Percentiles rank a stretch among this genome's conserved stretches.
Conservation (phyloP, 1,140 invertebrate species). For the Watersipora subatra region DNA sequence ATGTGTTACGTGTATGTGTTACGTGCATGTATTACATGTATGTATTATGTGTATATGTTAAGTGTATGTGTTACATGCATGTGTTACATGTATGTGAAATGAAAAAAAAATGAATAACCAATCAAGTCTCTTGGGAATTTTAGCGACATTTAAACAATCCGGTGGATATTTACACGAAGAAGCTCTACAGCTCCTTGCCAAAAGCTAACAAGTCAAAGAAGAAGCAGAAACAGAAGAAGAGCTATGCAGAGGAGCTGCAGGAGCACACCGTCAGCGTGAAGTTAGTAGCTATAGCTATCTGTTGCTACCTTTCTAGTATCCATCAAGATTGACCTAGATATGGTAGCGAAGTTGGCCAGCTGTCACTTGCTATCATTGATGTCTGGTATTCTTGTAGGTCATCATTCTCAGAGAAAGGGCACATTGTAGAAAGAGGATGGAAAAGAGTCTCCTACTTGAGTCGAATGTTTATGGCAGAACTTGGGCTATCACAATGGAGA, state of each 20-base stretch:
- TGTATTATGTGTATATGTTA: no score
- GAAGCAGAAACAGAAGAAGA: constrained; percentile 21
- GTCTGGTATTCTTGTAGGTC: constrained; percentile 8
- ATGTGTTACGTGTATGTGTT: no score
- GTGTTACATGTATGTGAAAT: no score
- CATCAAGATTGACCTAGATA: no score
- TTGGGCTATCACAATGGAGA: constrained; percentile 32
- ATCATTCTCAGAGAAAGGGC: constrained; percentile 24
- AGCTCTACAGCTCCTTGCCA: constrained; percentile 27
- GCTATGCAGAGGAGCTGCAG: constrained; percentile 28
- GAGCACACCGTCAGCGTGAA: constrained; percentile 26
- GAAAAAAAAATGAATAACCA: no score
- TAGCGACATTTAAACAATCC: constrained; percentile 29
- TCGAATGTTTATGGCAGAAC: constrained; percentile 29
- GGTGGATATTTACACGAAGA: constrained; percentile 26
- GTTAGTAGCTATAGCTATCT: constrained; percentile 17
- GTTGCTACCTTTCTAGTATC: no score
- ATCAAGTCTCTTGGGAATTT: constrained; percentile 7
- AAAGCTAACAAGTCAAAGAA: constrained; percentile 22
- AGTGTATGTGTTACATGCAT: no score
- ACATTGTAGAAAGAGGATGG: constrained; percentile 13
- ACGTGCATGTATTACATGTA: no score
- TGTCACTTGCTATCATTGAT: no score
- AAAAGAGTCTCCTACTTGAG: constrained; percentile 28
- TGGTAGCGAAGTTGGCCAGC: no score